These are phyloP conservation scores for Drosophila lutescens DNA, from an alignment of 2,888 invertebrate genomes.

Conservation along the genomic window DNA sequence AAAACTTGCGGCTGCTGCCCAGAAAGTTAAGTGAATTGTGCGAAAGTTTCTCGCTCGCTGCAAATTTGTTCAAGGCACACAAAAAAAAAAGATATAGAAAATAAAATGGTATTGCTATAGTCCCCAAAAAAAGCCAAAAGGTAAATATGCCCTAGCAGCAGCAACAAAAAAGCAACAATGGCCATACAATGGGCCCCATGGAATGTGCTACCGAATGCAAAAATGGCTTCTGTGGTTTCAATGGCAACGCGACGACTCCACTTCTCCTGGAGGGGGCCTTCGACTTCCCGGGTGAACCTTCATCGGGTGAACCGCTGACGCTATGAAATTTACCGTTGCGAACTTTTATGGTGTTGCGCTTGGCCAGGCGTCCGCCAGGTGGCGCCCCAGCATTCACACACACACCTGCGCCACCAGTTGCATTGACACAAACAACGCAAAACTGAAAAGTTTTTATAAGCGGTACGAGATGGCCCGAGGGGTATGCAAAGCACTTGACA, in stretches of 20 bases:
- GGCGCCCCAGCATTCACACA: slow-evolving; percentile 21
- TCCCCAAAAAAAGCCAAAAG: slow-evolving; percentile 55
- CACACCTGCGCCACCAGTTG: slow-evolving; percentile 68
- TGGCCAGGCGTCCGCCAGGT: slow-evolving; percentile 45
- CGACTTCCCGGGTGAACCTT: neutral
- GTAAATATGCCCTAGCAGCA: slow-evolving; percentile 68
- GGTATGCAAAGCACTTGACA: neutral
- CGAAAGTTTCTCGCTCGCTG: slow-evolving; percentile 72
- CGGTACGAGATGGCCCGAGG: neutral
- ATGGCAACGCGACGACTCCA: slow-evolving; percentile 61
- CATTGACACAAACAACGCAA: slow-evolving; percentile 71
- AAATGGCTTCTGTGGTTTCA: slow-evolving; percentile 79
- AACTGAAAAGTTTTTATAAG: slow-evolving; percentile 59
- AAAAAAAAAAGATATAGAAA: slow-evolving; percentile 52
- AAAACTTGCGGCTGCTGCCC: slow-evolving; percentile 68
- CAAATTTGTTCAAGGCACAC: slow-evolving; percentile 69
- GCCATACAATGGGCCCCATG: slow-evolving; percentile 72
- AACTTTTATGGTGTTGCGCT: slow-evolving; percentile 67
- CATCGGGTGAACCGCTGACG: slow-evolving; percentile 59
- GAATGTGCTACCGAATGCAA: slow-evolving; percentile 80
- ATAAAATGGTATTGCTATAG: slow-evolving; percentile 4
- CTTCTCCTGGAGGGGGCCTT: slow-evolving; percentile 4
- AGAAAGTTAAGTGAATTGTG: slow-evolving; percentile 79
- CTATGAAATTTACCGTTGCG: slow-evolving; percentile 67
- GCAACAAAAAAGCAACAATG: slow-evolving; percentile 61